Percentiles rank a stretch among this genome's conserved stretches.
phyloP scores from a whole-genome alignment of 2,797 vertebrate species.

The Lagodon rhomboides region DNA sequence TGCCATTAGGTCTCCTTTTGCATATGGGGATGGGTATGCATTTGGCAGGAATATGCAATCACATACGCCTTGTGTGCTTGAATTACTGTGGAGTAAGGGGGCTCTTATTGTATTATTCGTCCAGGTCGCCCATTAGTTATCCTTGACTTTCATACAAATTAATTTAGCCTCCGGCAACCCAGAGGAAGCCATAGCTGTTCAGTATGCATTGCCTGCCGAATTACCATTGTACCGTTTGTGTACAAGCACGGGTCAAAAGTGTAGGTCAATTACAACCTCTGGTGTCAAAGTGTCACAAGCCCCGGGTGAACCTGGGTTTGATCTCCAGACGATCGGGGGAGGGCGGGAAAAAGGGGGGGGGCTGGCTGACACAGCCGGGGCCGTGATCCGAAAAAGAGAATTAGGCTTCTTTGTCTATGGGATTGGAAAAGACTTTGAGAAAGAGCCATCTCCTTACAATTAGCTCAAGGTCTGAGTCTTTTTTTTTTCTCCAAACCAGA shows the following conservation, averaged over 20 bases:
- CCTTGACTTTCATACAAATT: conserved; percentile 77
- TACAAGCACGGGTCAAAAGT: conserved; percentile 59
- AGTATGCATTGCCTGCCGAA: conserved; percentile 37
- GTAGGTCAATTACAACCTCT: conserved; percentile 46
- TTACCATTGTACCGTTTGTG: conserved; percentile 49
- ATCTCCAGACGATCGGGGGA: conserved; percentile 40
- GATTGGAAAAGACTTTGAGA: conserved; percentile 42
- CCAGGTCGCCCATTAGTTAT: conserved; percentile 70
- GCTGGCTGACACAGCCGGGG: conserved; percentile 26
- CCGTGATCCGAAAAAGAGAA: conserved; percentile 30
- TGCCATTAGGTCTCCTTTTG: conserved; percentile 71
- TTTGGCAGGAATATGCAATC: conserved; percentile 69
- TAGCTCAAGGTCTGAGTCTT: conserved; percentile 62
- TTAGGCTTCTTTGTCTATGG: conserved; percentile 39
- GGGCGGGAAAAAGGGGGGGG: conserved; percentile 16
- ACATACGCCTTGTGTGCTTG: conserved; percentile 63
- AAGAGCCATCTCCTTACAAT: conserved; percentile 63
- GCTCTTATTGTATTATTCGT: conserved; percentile 77
- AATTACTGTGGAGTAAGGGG: conserved; percentile 70
- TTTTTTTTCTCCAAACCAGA: conserved; percentile 43
- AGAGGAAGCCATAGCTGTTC: conserved; percentile 50
- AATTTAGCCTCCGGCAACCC: conserved; percentile 64
- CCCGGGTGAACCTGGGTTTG: conserved; percentile 29
- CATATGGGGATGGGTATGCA: conserved; percentile 56
- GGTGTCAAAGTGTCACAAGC: conserved; percentile 9